Evolutionary conservation across 2,888 invertebrate genomes (phyloP), one percentile per base, ranked within the genome.

Genomic region (Polymixis flavicincta): DNA sequence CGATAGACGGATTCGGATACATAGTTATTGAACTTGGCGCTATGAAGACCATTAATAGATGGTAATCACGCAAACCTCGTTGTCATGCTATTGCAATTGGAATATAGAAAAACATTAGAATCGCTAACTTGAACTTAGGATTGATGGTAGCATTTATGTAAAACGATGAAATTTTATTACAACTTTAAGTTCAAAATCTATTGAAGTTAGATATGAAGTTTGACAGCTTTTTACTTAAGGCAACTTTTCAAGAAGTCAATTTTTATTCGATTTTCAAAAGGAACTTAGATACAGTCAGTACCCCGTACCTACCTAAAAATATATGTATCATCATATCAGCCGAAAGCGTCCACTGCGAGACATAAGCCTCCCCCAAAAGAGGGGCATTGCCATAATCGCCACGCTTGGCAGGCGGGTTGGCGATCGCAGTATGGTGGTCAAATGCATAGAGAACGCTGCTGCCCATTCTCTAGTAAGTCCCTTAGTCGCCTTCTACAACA

Each of bases 41-140:
- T 37, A 78, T 55, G 48, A 76, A 66, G 70, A 77, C 55, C 11
- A 67, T 55, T 80, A 71, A 86, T 81, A 42, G 76, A 22, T 63
- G 0, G 55, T 68, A 61, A 71, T 63, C 79, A 86, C 70, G 77
- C 80, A 19, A 82, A 71, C 54, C 28, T 76, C 66, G 77, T 73
- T 73, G 71, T 42, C 78, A 78, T 78, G 80, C 64, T 72, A 74
- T 63, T 77, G 74, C 42, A 71, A 68, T 74, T 65, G 17, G 11
- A 67, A 59, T 57, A 54, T 57, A n/a, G 17, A 70, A 42, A 68
- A 75, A 63, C n/a, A 63, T 54, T 60, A 13, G 14, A 37, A 37
- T n/a, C 7, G 25, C 14, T 64, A 1, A n/a, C n/a, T 28, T 48
- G 17, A 67, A 69, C 52, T 65, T 28, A 32, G 7, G 2, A 48